Conservation (phyloP, 2,797 vertebrate species). For the Pterois miles region DNA sequence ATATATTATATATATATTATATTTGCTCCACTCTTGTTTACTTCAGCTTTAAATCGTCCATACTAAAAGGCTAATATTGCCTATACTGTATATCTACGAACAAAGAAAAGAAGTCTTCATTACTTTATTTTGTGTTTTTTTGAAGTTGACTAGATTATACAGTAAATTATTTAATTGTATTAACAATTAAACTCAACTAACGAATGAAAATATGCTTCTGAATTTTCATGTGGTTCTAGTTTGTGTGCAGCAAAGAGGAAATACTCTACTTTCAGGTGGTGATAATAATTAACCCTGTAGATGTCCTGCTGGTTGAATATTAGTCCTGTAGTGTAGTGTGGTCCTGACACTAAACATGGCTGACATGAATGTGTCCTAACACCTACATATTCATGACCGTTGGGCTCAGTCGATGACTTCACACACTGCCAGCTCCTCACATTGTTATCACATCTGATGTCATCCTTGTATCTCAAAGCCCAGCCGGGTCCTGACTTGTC, state of each 20-base stretch:
- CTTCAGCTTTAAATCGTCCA: not conserved
- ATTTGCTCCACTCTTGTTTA: too few relatives aligned
- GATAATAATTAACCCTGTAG: conserved; percentile 23
- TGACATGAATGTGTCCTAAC: conserved; percentile 6
- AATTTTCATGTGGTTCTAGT: not conserved
- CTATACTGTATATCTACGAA: not conserved
- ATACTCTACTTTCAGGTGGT: not conserved
- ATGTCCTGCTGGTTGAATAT: not conserved
- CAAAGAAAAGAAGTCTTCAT: not conserved
- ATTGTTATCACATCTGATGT: conserved; percentile 48
- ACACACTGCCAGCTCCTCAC: conserved; percentile 20
- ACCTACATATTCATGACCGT: not conserved
- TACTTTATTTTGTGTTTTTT: not conserved
- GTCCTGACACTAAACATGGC: conserved; percentile 1
- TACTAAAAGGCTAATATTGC: not conserved
- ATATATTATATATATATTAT: too few relatives aligned
- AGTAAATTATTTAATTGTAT: not conserved
- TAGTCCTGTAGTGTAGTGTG: not conserved
- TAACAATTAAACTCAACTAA: not conserved
- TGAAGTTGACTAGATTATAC: not conserved
- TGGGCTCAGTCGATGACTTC: conserved; percentile 32
- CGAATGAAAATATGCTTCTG: not conserved
- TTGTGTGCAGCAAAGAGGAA: conserved; percentile 32
- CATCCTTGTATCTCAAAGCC: conserved; percentile 1
- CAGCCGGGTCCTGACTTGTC: conserved; percentile 40